phyloP scores from a whole-genome alignment of 2,888 invertebrate species.

The Caenorhabditis wallacei region DNA sequence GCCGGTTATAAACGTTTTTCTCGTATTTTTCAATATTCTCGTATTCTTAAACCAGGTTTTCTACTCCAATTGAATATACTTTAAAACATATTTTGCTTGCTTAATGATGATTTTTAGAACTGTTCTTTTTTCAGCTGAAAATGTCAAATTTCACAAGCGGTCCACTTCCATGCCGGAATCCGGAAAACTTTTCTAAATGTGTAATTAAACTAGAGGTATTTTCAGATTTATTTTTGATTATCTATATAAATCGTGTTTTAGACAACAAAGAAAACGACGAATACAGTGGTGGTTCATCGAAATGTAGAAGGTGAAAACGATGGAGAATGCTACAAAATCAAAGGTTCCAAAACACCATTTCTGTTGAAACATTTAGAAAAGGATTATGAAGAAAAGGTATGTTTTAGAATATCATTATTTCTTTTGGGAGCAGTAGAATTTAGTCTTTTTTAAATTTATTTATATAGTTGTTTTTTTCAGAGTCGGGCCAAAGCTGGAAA shows the following conservation, averaged over 20 bases:
- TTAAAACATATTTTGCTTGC: too few species aligned
- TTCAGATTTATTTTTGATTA: background rate
- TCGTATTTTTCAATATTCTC: background rate
- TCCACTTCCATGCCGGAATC: conserved; percentile 36
- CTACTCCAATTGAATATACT: too few species aligned
- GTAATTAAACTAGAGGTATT: conserved; percentile 2
- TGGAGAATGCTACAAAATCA: conserved; percentile 48
- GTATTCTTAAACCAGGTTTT: too few species aligned
- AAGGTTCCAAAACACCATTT: conserved; percentile 29
- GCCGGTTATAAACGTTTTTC: background rate
- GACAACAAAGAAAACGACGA: background rate
- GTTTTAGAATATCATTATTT: background rate
- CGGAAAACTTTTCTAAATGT: conserved; percentile 36
- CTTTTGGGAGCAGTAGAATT: too few species aligned
- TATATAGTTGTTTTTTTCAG: too few species aligned
- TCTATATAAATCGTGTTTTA: background rate
- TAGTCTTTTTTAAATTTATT: too few species aligned
- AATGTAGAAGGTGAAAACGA: conserved; percentile 45
- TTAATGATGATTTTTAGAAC: too few species aligned
- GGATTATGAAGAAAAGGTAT: conserved; percentile 4
- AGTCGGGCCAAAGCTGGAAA: too few species aligned
- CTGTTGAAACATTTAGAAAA: conserved; percentile 33
- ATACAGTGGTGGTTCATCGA: conserved; percentile 19
- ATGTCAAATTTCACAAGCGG: conserved; percentile 33
- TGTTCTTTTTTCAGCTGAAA: too few species aligned